Conservation (phyloP, 2,113 vertebrate species). For the Hippocampus abdominalis region DNA sequence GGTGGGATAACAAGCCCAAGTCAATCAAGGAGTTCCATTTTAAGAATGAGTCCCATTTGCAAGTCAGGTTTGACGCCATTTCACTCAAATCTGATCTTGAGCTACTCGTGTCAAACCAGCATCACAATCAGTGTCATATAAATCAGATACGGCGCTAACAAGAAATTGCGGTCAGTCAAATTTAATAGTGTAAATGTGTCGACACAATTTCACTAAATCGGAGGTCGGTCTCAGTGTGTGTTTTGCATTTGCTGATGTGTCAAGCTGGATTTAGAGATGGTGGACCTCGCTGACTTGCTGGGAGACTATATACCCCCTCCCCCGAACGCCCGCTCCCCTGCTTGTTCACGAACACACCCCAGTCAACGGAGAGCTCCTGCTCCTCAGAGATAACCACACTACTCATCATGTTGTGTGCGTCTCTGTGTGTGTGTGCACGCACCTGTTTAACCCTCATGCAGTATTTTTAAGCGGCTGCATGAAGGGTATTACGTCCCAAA, state of each 20-base stretch:
- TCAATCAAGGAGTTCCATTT: neutral
- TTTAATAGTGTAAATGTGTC: too few species aligned
- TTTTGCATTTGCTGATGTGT: slow-evolving; percentile 28
- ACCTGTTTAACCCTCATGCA: too few species aligned
- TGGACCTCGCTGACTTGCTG: slow-evolving; percentile 42
- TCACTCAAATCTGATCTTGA: too few species aligned
- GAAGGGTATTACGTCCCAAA: too few species aligned
- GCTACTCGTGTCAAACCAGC: too few species aligned
- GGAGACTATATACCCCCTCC: slow-evolving; percentile 54
- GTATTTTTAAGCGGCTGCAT: too few species aligned
- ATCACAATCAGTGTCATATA: too few species aligned
- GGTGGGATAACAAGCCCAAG: slow-evolving; percentile 16
- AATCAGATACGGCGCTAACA: neutral
- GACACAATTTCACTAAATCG: slow-evolving; percentile 8
- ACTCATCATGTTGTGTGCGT: neutral
- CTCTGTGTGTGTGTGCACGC: neutral
- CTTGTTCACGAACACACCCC: slow-evolving; percentile 23
- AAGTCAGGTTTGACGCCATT: too few species aligned
- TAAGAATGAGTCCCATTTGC: too few species aligned
- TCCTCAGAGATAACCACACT: slow-evolving; percentile 69
- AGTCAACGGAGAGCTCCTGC: slow-evolving; percentile 64
- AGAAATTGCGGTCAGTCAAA: too few species aligned
- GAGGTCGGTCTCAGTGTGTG: slow-evolving; percentile 36
- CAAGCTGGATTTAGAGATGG: slow-evolving; percentile 9
- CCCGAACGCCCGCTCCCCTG: too few species aligned